A percentile compares a stretch with the other conserved stretches of the same genome.
Evolutionary conservation across 2,888 invertebrate species (phyloP).

Genomic region (Synanthedon vespiformis): DNA sequence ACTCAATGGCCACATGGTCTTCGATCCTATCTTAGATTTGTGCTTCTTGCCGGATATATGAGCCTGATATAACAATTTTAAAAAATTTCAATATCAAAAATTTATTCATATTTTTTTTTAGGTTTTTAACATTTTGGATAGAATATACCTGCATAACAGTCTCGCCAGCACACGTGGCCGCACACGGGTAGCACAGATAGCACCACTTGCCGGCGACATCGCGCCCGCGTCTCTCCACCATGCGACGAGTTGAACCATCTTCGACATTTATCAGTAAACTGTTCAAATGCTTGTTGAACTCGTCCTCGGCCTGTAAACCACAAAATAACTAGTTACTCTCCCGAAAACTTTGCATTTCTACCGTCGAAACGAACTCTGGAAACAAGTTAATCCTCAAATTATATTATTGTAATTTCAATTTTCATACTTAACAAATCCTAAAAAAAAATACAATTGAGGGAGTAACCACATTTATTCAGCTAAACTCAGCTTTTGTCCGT

Average conservation of each 20-base stretch:
- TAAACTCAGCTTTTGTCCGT: no score
- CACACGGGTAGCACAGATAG: conserved; percentile 66
- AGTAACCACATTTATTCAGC: no score
- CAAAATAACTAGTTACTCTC: no score
- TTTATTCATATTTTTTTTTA: no score
- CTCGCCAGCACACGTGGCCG: conserved; percentile 59
- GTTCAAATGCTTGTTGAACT: conserved; percentile 52
- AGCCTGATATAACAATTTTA: conserved; percentile 22
- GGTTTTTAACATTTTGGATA: no score
- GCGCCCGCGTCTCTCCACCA: conserved; percentile 58
- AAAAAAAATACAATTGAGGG: no score
- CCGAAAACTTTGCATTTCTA: no score
- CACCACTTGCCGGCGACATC: conserved; percentile 57
- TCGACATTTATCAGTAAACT: conserved; percentile 58
- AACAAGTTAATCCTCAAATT: no score
- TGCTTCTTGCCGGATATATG: conserved; percentile 65
- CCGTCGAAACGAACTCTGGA: no score
- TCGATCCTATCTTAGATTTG: conserved; percentile 37
- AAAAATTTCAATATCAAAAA: no score
- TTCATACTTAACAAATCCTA: no score
- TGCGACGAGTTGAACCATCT: conserved; percentile 47
- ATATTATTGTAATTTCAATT: no score
- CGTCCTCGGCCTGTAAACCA: conserved; percentile 46
- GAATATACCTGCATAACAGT: conserved; percentile 43
- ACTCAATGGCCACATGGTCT: conserved; percentile 35